A percentile compares a stretch with the other conserved stretches of the same genome.
phyloP scores from a whole-genome alignment of 1,140 invertebrate genomes.

The Hesperophylax magnus region DNA sequence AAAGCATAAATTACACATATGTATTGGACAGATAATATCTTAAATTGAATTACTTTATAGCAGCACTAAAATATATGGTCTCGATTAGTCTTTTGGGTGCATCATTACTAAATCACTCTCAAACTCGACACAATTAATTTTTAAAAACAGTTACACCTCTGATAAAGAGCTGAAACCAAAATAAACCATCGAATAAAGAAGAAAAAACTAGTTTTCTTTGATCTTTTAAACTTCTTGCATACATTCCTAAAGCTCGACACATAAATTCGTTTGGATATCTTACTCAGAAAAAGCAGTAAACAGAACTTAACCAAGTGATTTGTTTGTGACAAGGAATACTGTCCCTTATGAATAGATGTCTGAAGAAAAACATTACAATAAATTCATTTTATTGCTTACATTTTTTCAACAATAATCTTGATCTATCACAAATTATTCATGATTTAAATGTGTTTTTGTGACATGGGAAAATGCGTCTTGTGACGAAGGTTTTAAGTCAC shows the following conservation, averaged over 20 bases:
- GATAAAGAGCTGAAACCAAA: constrained; percentile 12
- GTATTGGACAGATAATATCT: too few species aligned
- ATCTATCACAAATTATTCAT: neutral
- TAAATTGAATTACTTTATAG: neutral
- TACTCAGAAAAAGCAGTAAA: constrained; percentile 3
- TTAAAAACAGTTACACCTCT: neutral
- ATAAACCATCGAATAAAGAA: neutral
- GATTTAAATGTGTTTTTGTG: neutral
- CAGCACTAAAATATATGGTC: neutral
- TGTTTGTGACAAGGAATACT: too few species aligned
- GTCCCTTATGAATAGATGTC: too few species aligned
- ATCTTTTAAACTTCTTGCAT: constrained; percentile 2
- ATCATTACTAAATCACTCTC: neutral
- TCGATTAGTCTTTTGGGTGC: neutral
- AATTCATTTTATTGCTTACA: too few species aligned
- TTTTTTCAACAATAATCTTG: neutral
- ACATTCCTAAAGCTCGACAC: constrained; percentile 13
- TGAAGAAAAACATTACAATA: too few species aligned
- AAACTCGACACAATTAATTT: constrained; percentile 10
- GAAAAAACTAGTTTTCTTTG: constrained; percentile 26
- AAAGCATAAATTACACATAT: too few species aligned
- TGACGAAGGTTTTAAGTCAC: neutral
- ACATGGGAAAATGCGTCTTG: neutral
- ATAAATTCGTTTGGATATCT: constrained; percentile 2
- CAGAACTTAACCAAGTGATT: neutral